Base-by-base conservation (phyloP, 2,888 invertebrate species). In the Polyommatus iphigenia region DNA sequence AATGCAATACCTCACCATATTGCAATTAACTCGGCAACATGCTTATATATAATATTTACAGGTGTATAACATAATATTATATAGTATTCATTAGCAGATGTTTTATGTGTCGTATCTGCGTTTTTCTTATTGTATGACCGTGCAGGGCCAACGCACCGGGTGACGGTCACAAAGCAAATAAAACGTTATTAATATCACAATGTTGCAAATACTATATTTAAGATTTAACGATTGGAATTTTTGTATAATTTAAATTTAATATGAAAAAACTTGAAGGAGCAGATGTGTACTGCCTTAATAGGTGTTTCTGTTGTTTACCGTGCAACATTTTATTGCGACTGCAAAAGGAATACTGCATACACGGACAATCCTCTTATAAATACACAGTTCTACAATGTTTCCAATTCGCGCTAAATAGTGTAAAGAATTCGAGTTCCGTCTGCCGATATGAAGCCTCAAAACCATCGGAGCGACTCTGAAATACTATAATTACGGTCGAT, bases 121-220 rank as follows among this genome's bases (percentile, higher is more conserved):
- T 36, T 75, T 71, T 78, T 76, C 59, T 79, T 83, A 82, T 67
- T 83, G 82, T 83, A 80, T 83, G 83, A 13, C 78, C 79, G 78
- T 54, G 79, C 80, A 82, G 83, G 83, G 83, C 86, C 87, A 87
- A 86, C 83, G 87, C 83, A 86, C 88, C 81, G 83, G 79, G 82
- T 84, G 85, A 83, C 85, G 85, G 84, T 83, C 87, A 85, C 85
- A 87, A 87, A 87, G 85, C 84, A 85, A 89, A 89, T 87, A 87
- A 89, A 89, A 87, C 86, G 85, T 86, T 87, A 88, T 89, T 87
- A 87, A 85, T 85, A 84, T 83, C 84, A 84, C 83, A 84, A 84
- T 85, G 85, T 85, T 86, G 88, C 85, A 83, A 84, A 85, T 82
- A 81, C 79, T 82, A 80, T 83, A 81, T 83, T 83, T 82, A 81